Base-by-base conservation (phyloP, 2,888 invertebrate genomes). In the Microplitis deprimator region DNA sequence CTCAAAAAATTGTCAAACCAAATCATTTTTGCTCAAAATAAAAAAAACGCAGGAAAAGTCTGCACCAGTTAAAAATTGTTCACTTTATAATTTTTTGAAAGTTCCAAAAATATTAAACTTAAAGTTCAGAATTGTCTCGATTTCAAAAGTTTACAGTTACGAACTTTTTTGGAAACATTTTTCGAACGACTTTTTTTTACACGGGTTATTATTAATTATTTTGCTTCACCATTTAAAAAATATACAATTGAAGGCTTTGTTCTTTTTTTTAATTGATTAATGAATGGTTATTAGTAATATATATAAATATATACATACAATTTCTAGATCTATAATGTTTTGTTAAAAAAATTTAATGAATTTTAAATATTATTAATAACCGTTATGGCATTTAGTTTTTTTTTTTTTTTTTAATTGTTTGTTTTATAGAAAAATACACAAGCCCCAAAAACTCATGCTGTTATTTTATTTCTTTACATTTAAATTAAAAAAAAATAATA, bases 301-400 rank as follows among this genome's bases (percentile, higher is more conserved):
- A 60, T 50, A 29, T 70, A 70, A n/a, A 70, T 60, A 70, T 70
- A 59, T 60, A 70, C 60, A 69, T 69, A 69, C 50, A 50, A 50
- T 69, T 50, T 17, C 69, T 69, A 69, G 20, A 40, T 50, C 16
- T 69, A 70, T 41, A 59, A 29, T 4, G 59, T 60, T 59, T 60
- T 16, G 17, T 29, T 29, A 4, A 29, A 62, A 71, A 71, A 71
- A 61, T 59, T 62, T 13, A 50, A 50, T 50, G 13, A 10, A 50
- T 13, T 50, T 13, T 5, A 50, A 50, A 50, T 50, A 50, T 10
- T 5, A 50, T 50, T 50, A 50, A 50, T 50, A 50, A 50, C 50
- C 50, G 50, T 50, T 50, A 50, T 50, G 50, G 50, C 50, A 50
- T 10, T 50, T 50, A 50, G 8, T 50, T 50, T 50, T 50, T 50